These are phyloP conservation scores for Cosmopolites sordidus DNA, from an alignment of 2,888 invertebrate genomes.

Conservation along the genomic window DNA sequence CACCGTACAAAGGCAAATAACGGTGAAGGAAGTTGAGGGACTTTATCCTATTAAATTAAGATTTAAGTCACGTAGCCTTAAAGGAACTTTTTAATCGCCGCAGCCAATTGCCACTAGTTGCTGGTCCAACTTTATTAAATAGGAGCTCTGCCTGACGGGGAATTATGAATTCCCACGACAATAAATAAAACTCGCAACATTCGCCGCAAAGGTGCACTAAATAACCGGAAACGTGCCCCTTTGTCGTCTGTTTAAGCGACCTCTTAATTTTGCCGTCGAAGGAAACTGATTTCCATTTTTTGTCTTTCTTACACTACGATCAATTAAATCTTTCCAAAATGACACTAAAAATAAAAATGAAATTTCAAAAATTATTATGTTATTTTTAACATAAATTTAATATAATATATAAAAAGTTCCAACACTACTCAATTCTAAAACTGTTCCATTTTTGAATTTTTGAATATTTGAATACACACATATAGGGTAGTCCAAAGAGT, in stretches of 20 bases:
- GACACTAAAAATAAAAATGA: no score
- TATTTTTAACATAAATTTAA: no score
- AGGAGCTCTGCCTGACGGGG: slow-evolving; percentile 29
- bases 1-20: neutral
- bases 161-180: slow-evolving; percentile 32
- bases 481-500: no score
- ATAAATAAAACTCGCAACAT: slow-evolving; percentile 30
- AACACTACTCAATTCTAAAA: no score
- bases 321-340: no score
- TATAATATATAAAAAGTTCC: no score
- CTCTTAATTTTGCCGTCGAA: neutral
- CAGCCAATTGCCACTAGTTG: slow-evolving; percentile 37
- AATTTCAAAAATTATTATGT: no score
- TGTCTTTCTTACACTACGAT: no score
- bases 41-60: slow-evolving; percentile 23
- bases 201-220: slow-evolving; percentile 7
- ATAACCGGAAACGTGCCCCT: neutral
- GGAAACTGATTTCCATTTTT: neutral
- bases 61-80: slow-evolving; percentile 35
- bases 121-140: slow-evolving; percentile 35
- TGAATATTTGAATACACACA: no score
- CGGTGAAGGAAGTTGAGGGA: neutral
- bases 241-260: slow-evolving; percentile 1
- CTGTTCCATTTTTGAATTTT: no score
- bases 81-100: slow-evolving; percentile 36